phyloP scores from a whole-genome alignment of 2,888 invertebrate genomes.

The Cephus rjabovi region DNA sequence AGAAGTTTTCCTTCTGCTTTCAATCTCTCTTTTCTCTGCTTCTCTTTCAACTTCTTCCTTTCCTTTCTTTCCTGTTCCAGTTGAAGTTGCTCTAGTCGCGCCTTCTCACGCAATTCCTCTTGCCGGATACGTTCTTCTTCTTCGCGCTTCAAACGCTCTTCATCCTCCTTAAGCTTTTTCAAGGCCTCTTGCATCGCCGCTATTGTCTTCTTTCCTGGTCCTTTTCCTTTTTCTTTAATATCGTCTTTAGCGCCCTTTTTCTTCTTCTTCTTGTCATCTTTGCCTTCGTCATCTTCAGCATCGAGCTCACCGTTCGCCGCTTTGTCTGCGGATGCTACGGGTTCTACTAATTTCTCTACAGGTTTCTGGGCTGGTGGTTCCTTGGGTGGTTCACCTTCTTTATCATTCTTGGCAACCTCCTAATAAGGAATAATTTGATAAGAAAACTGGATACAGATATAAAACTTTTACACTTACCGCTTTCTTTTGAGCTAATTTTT shows the following conservation, averaged over 20 bases:
- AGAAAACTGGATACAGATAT: background rate
- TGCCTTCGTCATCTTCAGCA: conserved; percentile 60
- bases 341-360: conserved; percentile 32
- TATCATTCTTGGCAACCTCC: conserved; percentile 52
- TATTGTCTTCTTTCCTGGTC: conserved; percentile 87
- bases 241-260: conserved; percentile 67
- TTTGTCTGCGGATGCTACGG: conserved; percentile 29
- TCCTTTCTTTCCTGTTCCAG: conserved; percentile 90
- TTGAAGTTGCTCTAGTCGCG: conserved; percentile 79
- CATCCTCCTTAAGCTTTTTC: conserved; percentile 90
- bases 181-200: conserved; percentile 93
- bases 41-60: conserved; percentile 90
- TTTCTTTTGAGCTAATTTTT: conserved; percentile 78
- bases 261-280: conserved; percentile 67
- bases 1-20: conserved; percentile 97
- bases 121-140: conserved; percentile 84
- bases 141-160: conserved; percentile 79
- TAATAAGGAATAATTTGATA: conserved; percentile 26
- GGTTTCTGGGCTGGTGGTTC: conserved; percentile 27
- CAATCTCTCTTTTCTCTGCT: conserved; percentile 89
- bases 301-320: conserved; percentile 37
- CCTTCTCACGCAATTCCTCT: conserved; percentile 80
- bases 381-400: conserved; percentile 62
- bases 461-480: conserved; percentile 46
- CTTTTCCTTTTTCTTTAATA: conserved; percentile 69